phyloP scores from a whole-genome alignment of 2,888 invertebrate genomes.

The Tenthredo distinguenda region DNA sequence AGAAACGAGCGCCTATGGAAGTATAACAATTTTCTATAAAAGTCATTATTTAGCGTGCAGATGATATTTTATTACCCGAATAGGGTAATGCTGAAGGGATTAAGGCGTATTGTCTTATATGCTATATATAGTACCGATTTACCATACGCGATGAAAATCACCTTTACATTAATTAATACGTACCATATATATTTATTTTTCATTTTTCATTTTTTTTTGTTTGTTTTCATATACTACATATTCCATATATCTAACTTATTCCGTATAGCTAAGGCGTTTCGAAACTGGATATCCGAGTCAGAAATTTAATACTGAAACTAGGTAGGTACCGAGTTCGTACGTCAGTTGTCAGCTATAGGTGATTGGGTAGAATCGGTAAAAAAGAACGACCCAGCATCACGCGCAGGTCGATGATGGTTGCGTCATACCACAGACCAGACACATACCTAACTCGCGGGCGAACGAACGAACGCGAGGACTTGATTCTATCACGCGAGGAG shows the following conservation, averaged over 20 bases:
- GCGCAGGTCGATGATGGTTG: constrained; percentile 52
- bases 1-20: too few species aligned
- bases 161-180: too few species aligned
- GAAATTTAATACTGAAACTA: constrained; percentile 11
- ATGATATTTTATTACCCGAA: too few species aligned
- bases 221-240: not conserved
- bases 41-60: too few species aligned
- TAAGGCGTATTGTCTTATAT: too few species aligned
- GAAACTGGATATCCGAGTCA: not conserved
- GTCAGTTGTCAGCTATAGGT: constrained; percentile 40
- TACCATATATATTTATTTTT: too few species aligned
- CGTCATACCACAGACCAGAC: constrained; percentile 42
- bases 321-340: not conserved
- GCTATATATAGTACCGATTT: too few species aligned
- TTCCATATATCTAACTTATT: not conserved
- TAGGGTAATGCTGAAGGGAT: too few species aligned
- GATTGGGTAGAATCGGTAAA: constrained; percentile 54
- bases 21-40: not conserved
- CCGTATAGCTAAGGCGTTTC: not conserved
- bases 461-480: not conserved
- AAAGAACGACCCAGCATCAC: constrained; percentile 52
- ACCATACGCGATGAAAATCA: too few species aligned
- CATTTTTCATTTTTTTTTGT: too few species aligned
- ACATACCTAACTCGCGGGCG: not conserved
- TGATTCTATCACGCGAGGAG: constrained; percentile 30